Evolutionary conservation across 2,113 vertebrate genomes (phyloP).

Genomic region (Scomber colias): DNA sequence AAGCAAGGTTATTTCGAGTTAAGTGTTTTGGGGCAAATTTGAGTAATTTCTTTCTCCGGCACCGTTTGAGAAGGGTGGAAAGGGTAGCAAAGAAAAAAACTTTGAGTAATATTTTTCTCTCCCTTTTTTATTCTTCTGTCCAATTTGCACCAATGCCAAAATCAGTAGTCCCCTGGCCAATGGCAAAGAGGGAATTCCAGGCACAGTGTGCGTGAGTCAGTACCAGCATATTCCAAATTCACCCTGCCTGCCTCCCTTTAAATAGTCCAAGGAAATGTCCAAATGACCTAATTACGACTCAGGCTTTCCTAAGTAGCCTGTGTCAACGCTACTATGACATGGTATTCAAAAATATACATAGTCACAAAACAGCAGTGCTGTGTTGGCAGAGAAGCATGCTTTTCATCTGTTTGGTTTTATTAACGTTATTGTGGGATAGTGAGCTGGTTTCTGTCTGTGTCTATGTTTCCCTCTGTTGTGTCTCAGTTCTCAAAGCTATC

Average conservation of each 20-base stretch:
- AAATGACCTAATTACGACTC: conserved; percentile 86
- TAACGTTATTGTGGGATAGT: conserved; percentile 43
- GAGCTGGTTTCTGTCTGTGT: conserved; percentile 63
- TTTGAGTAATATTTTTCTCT: conserved; percentile 68
- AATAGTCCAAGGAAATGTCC: conserved; percentile 84
- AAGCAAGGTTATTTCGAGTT: conserved; percentile 58
- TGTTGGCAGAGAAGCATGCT: conserved; percentile 39
- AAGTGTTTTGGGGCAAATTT: conserved; percentile 42
- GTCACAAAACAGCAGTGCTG: conserved; percentile 63
- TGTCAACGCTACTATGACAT: conserved; percentile 70
- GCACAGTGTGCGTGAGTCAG: conserved; percentile 80
- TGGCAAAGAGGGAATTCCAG: conserved; percentile 83
- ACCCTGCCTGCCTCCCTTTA: conserved; percentile 76
- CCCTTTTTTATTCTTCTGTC: conserved; percentile 63
- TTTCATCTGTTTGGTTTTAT: conserved; percentile 62
- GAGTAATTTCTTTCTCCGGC: conserved; percentile 35
- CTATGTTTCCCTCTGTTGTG: conserved; percentile 58
- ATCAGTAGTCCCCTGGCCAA: conserved; percentile 76
- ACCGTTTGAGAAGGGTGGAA: conserved; percentile 52
- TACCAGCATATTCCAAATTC: conserved; percentile 83
- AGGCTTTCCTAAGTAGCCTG: conserved; percentile 79
- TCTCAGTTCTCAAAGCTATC: conserved; percentile 52
- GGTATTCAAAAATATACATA: conserved; percentile 75
- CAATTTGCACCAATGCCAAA: conserved; percentile 73
- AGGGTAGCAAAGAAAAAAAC: conserved; percentile 55